Conservation (phyloP, 2,888 invertebrate species). For the Watsonalla cultraria region DNA sequence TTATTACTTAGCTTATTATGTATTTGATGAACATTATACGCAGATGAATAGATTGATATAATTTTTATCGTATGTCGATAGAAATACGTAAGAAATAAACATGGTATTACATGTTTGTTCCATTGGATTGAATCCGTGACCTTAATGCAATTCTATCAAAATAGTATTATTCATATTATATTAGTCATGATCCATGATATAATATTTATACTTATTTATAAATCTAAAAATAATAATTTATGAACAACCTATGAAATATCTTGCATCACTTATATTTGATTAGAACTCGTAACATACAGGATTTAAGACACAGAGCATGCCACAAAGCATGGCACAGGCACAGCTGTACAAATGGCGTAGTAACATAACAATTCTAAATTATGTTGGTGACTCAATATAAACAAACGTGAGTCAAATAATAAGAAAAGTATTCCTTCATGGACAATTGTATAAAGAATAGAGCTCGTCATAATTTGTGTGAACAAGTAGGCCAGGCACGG, state of each 20-base stretch:
- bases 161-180: too few species aligned
- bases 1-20: too few species aligned
- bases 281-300: not conserved
- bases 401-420: conserved; percentile 4
- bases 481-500: conserved; percentile 52
- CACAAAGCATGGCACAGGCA: not conserved
- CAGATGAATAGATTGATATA: too few species aligned
- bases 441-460: conserved; percentile 17
- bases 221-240: not conserved
- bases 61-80: too few species aligned
- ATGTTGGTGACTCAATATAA: conserved; percentile 12
- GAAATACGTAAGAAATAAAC: too few species aligned
- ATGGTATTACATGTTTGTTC: too few species aligned
- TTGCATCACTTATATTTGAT: not conserved
- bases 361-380: not conserved
- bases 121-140: too few species aligned
- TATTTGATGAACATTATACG: too few species aligned
- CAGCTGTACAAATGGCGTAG: not conserved
- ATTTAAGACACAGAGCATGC: not conserved
- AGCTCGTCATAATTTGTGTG: conserved; percentile 29
- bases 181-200: too few species aligned
- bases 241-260: not conserved
- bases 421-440: conserved; percentile 8
- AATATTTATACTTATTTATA: not conserved
- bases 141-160: too few species aligned